Conservation (phyloP, 64 coral and sea anemone species). For the Astreopora myriophthalma region DNA sequence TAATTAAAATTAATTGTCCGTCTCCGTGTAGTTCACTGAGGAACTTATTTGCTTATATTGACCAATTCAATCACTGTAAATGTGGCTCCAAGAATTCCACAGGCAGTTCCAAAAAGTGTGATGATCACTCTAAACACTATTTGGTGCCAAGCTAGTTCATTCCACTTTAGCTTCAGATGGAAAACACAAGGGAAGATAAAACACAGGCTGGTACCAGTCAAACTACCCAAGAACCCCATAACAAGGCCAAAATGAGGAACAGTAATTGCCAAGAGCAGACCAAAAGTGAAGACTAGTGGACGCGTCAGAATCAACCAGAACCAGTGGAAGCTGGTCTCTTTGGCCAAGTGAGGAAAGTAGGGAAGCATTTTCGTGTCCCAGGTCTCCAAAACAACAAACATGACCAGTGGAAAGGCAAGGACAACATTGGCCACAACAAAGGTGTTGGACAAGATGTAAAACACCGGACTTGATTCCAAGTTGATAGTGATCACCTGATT, state of each 20-base stretch:
- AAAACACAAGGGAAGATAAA: constrained; percentile 52
- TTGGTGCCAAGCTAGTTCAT: constrained; percentile 1
- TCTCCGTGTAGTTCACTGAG: too few relatives aligned
- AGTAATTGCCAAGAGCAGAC: constrained; percentile 71
- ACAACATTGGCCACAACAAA: constrained; percentile 85
- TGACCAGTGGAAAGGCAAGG: constrained; percentile 79
- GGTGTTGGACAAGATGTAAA: constrained; percentile 74
- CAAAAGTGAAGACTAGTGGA: constrained; percentile 73
- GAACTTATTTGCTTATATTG: not conserved
- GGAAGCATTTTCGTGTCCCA: constrained; percentile 76
- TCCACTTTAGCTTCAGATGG: constrained; percentile 35
- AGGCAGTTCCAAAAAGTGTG: not conserved
- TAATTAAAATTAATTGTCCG: too few relatives aligned
- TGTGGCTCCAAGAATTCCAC: constrained; percentile 8
- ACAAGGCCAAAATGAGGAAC: constrained; percentile 93
- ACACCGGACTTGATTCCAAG: constrained; percentile 46
- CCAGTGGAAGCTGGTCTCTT: constrained; percentile 68
- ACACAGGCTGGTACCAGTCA: constrained; percentile 84
- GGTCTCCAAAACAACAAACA: constrained; percentile 83
- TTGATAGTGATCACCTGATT: constrained; percentile 84
- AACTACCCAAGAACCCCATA: constrained; percentile 82
- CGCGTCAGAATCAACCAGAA: constrained; percentile 71
- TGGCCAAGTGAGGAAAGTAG: constrained; percentile 74
- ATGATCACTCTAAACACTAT: not conserved
- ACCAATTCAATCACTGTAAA: constrained; percentile 18